Base-by-base conservation (phyloP, 2,888 invertebrate species). In the Furcula furcula region DNA sequence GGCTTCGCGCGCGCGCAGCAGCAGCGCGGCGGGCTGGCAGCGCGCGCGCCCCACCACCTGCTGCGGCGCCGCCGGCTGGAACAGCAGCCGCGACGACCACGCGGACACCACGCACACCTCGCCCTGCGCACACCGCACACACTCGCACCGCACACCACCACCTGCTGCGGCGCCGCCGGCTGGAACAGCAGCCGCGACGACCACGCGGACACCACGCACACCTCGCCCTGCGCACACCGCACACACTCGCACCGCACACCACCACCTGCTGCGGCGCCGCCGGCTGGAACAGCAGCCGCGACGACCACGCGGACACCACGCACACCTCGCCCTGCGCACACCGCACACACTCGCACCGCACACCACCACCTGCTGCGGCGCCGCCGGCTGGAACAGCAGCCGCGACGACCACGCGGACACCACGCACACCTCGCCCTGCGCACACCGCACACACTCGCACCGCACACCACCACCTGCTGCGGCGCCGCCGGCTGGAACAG, bases 131-230 rank as follows among this genome's bases (percentile, higher is more conserved):
- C n/a, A 68, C 16, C 7, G 31, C 7, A 35, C 18, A 20, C 10
- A 12, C 29, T 1, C n/a, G 1, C 1, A 25, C 7, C 15, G 15
- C 18, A 16, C 9, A 9, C 11, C 11, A 20, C 16, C 12, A 20
- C 10, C 7, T 27, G 9, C 15, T 3, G 2, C 26, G 11, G 7
- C 2, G 88, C 80, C 0, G 94, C 93, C 1, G 95, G 95, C 38
- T 90, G 89, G 72, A 97, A 95, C 46, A 97, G 90, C 48, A 96
- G 90, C 31, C 91, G 79, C 32, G 92, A 90, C 0, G 96, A 96
- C 34, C 91, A 78, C 0, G 95, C 95, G 0, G 90, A 89, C 21
- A 97, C 89, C 5, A 85, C 82, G 0, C 91, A 78, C 27, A 81
- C 82, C 54, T 92, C 91, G 13, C 90, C 90, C 61, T 91, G 83